Evolutionary conservation across 2,113 vertebrate genomes (phyloP), one percentile per base, ranked within the genome.

Genomic region (Alexandromys fortis): DNA sequence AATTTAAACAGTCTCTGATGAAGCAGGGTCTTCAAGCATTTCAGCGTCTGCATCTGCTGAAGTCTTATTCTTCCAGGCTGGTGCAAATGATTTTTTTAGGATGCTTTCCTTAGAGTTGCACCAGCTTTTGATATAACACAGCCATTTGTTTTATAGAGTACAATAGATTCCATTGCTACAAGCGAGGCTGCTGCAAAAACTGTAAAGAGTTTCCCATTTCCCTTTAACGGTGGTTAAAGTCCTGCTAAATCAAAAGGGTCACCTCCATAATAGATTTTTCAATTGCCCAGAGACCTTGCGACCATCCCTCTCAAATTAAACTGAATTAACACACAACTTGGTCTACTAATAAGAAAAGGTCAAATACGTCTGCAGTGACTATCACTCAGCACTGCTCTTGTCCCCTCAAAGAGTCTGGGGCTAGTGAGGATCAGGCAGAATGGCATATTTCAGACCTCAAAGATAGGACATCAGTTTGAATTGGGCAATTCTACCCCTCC

Each of bases 31-130:
- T 95, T 58, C 7, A 49, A 78, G 76, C 45, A 55, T 67, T 93
- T 93, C 77, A 16, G 21, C 33, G 52, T 72, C 90, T 91, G 26
- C 14, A 33, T 87, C 83, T 10, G 9, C 16, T 55, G 35, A 93
- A 94, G 77, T 75, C 83, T 93, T 90, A 89, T 86, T 33, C 22
- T 85, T 79, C 42, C 72, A 78, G 33, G 55, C 63, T 90, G 42
- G 65, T 47, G 89, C 63, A 85, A 79, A 87, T 75, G 52, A 83
- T 92, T 63, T 89, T 89, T 95, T 95, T 94, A 83, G 70, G 76
- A 96, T 58, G 52, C 19, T 88, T 79, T 92, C 33, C 45, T 65
- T 42, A 58, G 4, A 0, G 2, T 89, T 63, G 86, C 70, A 70
- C 58, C 65, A 26, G 78, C 82, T 93, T 65, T 72, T 94, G 49